Conservation (phyloP, 2,797 vertebrate genomes). For the Anniella stebbinsi region DNA sequence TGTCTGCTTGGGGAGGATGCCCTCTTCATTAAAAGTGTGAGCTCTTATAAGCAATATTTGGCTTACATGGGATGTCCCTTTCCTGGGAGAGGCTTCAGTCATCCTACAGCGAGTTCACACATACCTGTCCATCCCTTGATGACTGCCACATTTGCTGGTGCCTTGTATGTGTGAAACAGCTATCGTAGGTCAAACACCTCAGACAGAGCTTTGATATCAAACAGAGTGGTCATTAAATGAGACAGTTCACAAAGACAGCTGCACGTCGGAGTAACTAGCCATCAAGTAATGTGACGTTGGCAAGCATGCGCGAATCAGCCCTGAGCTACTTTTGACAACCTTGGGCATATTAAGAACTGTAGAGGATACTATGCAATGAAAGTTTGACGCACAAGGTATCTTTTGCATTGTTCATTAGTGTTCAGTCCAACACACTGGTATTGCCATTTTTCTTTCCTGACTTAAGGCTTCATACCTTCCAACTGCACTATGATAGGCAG, state of each 20-base stretch:
- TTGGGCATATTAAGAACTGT: not conserved
- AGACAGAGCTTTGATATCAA: not conserved
- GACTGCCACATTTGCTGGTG: not conserved
- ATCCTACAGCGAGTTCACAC: not conserved
- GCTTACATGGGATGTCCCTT: not conserved
- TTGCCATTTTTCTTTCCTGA: not conserved
- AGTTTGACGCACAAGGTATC: not conserved
- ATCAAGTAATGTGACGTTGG: not conserved
- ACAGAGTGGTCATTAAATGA: not conserved
- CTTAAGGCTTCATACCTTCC: not conserved
- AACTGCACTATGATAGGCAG: not conserved
- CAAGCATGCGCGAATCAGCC: not conserved
- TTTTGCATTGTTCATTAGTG: not conserved
- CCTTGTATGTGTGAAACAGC: not conserved
- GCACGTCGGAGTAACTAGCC: not conserved
- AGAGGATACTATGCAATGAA: not conserved
- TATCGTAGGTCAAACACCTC: not conserved
- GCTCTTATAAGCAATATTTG: not conserved
- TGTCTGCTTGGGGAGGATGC: not conserved
- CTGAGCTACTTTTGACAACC: not conserved
- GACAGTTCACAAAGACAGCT: not conserved
- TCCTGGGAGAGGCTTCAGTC: not conserved
- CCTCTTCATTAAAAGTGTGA: not conserved
- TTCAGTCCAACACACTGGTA: not conserved
- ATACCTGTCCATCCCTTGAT: not conserved